phyloP scores from a whole-genome alignment of 1,140 invertebrate species.

The Drosophila paulistorum region DNA sequence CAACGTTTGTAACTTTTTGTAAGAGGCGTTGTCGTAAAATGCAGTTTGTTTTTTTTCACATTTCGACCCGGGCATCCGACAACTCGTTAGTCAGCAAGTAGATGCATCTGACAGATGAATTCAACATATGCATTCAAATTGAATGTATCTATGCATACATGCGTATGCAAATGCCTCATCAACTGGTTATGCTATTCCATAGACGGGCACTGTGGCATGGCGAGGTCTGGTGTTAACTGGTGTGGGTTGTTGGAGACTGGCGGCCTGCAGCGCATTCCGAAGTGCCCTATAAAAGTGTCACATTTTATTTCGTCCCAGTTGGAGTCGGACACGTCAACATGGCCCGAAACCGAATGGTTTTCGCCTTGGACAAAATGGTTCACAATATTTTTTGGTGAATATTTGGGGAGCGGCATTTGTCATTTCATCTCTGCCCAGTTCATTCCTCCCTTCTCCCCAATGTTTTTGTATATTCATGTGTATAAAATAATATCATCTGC shows the following conservation, averaged over 20 bases:
- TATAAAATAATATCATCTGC: background rate
- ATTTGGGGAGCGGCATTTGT: background rate
- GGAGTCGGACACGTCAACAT: slow-evolving; percentile 20
- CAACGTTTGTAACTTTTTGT: background rate
- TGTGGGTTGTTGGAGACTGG: background rate
- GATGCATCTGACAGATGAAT: slow-evolving; percentile 52
- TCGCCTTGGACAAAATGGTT: too few relatives aligned
- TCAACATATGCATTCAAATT: slow-evolving; percentile 49
- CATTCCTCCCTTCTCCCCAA: background rate
- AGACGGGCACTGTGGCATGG: slow-evolving; percentile 9
- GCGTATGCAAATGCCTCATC: slow-evolving; percentile 47
- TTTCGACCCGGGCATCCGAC: slow-evolving; percentile 31
- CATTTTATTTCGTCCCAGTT: slow-evolving; percentile 62
- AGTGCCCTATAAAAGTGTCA: slow-evolving; percentile 78
- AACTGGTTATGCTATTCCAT: slow-evolving; percentile 58
- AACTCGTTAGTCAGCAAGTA: slow-evolving; percentile 24
- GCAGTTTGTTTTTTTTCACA: slow-evolving; percentile 30
- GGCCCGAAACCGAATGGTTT: slow-evolving; percentile 8
- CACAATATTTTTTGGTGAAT: too few relatives aligned
- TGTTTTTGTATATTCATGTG: background rate
- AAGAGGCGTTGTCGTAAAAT: too few relatives aligned
- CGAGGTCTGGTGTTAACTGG: background rate
- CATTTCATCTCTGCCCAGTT: background rate
- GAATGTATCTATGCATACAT: slow-evolving; percentile 29
- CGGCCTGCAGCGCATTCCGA: slow-evolving; percentile 64